phyloP scores from a whole-genome alignment of 2,888 invertebrate genomes.

The Apomyelois bistriatella region DNA sequence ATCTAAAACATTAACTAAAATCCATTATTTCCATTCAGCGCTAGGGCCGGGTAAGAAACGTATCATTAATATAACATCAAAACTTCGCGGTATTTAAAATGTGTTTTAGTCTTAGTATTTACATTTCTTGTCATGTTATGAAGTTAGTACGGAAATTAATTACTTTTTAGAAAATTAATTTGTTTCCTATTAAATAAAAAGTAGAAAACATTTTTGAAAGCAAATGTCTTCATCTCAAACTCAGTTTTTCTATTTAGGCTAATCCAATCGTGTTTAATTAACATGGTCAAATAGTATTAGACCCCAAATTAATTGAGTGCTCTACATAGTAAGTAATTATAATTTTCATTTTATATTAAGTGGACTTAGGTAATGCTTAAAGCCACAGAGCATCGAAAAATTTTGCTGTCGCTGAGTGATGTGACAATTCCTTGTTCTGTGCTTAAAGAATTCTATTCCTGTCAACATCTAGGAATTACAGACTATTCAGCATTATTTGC shows the following conservation, averaged over 20 bases:
- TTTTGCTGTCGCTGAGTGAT: no score
- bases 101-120: not conserved
- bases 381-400: no score
- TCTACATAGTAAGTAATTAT: no score
- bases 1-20: constrained; percentile 4
- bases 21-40: constrained; percentile 3
- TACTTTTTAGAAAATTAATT: not conserved
- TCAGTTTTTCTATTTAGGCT: not conserved
- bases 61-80: not conserved
- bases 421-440: no score
- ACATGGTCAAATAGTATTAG: not conserved
- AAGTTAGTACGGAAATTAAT: not conserved
- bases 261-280: not conserved
- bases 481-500: no score
- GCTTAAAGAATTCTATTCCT: no score
- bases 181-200: not conserved
- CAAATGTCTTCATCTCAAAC: not conserved
- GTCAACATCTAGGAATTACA: no score
- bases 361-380: no score
- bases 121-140: not conserved
- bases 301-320: no score
- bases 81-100: not conserved
- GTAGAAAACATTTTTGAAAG: not conserved
- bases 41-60: not conserved
- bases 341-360: no score